Conservation (phyloP, 2,797 vertebrate species). For the Limnodromus scolopaceus region DNA sequence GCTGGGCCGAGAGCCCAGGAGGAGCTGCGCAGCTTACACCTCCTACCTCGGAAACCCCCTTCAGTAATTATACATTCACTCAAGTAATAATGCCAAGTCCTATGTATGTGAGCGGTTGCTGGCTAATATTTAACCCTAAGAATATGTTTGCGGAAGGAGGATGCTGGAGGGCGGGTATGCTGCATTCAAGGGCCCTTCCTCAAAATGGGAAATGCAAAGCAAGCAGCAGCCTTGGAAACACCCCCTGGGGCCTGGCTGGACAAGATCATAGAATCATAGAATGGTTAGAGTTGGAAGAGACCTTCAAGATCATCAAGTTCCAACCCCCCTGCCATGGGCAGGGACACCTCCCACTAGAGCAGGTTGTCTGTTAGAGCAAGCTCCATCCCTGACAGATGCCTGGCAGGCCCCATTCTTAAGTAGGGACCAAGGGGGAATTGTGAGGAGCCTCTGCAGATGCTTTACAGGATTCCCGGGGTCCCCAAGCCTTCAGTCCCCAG, state of each 20-base stretch:
- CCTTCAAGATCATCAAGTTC: too few species aligned
- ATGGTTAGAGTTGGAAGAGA: too few species aligned
- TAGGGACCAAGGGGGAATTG: not conserved
- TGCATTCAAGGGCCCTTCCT: not conserved
- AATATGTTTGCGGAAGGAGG: not conserved
- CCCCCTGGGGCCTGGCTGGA: accelerated
- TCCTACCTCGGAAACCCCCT: not conserved
- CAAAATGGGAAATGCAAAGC: not conserved
- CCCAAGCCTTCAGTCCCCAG: accelerated
- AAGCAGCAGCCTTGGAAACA: not conserved
- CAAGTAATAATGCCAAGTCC: not conserved
- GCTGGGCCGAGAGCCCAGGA: not conserved
- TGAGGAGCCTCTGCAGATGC: not conserved
- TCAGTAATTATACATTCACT: not conserved
- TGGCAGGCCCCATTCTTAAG: not conserved
- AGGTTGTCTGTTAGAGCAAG: not conserved
- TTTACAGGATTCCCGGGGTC: not conserved
- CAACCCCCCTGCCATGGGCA: too few species aligned
- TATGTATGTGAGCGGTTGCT: not conserved
- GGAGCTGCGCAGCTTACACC: not conserved
- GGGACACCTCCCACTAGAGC: too few species aligned
- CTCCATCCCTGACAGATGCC: not conserved
- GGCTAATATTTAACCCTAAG: not conserved
- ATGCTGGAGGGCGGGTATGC: not conserved
- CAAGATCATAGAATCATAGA: too few species aligned